Percentiles rank a stretch among this genome's conserved stretches.
These are phyloP conservation scores for Sitta europaea DNA, from an alignment of 2,113 vertebrate genomes.

Conservation along the genomic window DNA sequence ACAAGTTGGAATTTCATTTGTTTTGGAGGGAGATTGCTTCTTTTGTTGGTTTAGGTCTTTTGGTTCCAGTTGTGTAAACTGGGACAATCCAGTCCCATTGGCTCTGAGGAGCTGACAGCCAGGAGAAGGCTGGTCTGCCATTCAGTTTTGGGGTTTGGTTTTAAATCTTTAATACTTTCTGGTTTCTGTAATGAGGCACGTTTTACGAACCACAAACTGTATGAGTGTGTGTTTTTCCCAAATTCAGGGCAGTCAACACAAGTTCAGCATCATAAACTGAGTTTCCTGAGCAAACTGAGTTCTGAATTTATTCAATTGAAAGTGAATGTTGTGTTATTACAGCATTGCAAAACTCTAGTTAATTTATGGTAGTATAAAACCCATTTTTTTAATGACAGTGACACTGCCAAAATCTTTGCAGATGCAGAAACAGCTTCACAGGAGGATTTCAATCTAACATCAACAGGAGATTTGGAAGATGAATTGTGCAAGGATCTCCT, in stretches of 20 bases:
- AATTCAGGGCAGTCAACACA: neutral
- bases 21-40: slow-evolving; percentile 25
- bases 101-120: neutral
- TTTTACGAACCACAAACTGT: neutral
- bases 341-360: neutral
- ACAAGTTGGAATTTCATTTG: slow-evolving; percentile 11
- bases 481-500: slow-evolving; percentile 14
- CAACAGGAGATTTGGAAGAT: slow-evolving; percentile 62
- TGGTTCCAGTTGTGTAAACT: slow-evolving; percentile 36
- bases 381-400: slow-evolving; percentile 11
- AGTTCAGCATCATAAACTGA: neutral
- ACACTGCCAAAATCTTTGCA: slow-evolving; percentile 65
- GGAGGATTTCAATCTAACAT: slow-evolving; percentile 60
- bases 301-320: neutral
- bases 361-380: slow-evolving; percentile 7
- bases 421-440: slow-evolving; percentile 48
- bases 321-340: neutral
- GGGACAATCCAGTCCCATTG: neutral
- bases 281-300: neutral
- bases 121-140: neutral
- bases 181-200: neutral
- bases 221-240: neutral
- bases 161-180: neutral
- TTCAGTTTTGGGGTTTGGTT: neutral
- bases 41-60: slow-evolving; percentile 49